Evolutionary conservation across 2,113 vertebrate genomes (phyloP).

Genomic region (Daboia siamensis): DNA sequence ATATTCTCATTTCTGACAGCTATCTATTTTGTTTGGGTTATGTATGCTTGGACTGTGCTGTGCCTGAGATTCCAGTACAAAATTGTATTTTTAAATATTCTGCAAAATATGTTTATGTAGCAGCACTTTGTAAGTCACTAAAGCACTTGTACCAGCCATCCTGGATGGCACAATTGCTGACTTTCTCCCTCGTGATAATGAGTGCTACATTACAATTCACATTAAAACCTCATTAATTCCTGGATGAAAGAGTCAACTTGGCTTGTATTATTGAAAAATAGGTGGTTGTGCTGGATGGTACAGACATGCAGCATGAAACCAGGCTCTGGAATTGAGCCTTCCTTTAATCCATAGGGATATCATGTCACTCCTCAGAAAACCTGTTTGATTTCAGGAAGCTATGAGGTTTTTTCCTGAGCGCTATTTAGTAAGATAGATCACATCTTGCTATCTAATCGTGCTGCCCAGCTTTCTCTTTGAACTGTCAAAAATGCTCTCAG

Average conservation of each 20-base stretch:
- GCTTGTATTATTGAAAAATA: neutral
- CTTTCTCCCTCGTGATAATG: neutral
- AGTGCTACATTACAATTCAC: neutral
- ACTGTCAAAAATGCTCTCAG: neutral
- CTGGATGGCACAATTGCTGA: neutral
- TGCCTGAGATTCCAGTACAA: neutral
- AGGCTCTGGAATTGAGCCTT: neutral
- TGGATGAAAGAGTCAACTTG: neutral
- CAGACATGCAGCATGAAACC: neutral
- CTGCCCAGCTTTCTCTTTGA: neutral
- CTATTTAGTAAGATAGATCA: neutral
- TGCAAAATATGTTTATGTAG: neutral
- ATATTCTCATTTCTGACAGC: neutral
- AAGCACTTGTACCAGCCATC: neutral
- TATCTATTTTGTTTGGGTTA: neutral
- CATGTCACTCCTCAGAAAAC: neutral
- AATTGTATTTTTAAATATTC: neutral
- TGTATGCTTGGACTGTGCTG: neutral
- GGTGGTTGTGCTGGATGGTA: neutral
- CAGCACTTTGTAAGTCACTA: neutral
- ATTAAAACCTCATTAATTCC: neutral
- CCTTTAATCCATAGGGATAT: neutral
- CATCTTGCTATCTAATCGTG: neutral
- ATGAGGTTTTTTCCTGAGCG: neutral
- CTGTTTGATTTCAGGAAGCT: neutral